phyloP scores from a whole-genome alignment of 2,113 vertebrate species.

The Chlorodrepanis virens region DNA sequence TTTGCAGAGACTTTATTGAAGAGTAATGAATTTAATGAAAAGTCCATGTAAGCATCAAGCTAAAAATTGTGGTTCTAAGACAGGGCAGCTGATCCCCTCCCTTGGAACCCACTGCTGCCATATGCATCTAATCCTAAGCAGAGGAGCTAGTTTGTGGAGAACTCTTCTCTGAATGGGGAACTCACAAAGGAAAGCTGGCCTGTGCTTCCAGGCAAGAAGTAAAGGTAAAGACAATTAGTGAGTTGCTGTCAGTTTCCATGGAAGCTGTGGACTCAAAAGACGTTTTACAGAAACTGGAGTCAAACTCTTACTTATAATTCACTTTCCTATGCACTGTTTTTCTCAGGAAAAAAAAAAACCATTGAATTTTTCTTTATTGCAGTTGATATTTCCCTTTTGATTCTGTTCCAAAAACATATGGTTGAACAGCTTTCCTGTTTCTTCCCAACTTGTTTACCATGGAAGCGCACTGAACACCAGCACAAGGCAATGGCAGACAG shows the following conservation, averaged over 20 bases:
- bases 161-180: background rate
- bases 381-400: background rate
- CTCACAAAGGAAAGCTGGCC: background rate
- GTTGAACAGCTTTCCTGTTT: background rate
- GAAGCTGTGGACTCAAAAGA: background rate
- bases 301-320: background rate
- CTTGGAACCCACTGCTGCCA: conserved; percentile 4
- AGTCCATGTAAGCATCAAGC: conserved; percentile 22
- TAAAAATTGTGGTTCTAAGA: conserved; percentile 54
- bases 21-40: conserved; percentile 63
- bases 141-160: conserved; percentile 11
- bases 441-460: background rate
- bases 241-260: background rate
- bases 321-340: background rate
- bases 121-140: conserved; percentile 3
- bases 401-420: background rate
- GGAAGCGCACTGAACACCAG: background rate
- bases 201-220: background rate
- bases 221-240: background rate
- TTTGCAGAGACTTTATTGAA: conserved; percentile 50
- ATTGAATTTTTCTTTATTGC: background rate
- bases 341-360: accelerated
- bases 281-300: background rate
- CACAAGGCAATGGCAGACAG: background rate
- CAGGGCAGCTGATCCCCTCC: conserved; percentile 25